Base-by-base conservation (phyloP, 2,113 vertebrate species). In the Micronycteris hirsuta region DNA sequence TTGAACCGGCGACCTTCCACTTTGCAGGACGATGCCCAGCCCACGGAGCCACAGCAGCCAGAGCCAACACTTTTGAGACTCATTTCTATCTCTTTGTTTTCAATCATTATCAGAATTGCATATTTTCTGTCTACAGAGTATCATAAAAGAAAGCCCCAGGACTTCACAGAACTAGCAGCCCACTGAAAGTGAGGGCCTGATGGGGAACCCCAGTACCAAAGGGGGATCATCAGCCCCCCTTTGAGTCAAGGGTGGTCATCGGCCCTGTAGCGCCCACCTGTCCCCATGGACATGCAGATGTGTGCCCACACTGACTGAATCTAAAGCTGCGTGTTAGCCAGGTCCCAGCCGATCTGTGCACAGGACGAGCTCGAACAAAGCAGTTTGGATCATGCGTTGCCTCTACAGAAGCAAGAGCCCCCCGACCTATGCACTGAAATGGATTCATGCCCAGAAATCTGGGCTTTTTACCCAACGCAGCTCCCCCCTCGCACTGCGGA, bases 151-250 rank as follows among this genome's bases (percentile, higher is more conserved):
- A 61, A 80, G 14, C 33, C 24, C 16, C 33, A 41, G 38, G 26
- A 26, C 19, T 7, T 47, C 26, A 26, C 5, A 47, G 4, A 8
- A 22, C 13, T 7, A 3, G 7, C 9, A 33, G 63, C 33, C 6
- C 4, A 33, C 24, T 11, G 33, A 22, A 5, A 22, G 61, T 24
- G 61, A 81, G 52, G 0, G 10, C 74, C 41, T 15, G 10, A 2
- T 0, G 43, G 24, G 8, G 33, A 38, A 16, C 1, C 41, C 83
- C 38, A 7, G 0, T 3, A 0, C 12, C 33, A 0, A 9, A 16
- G 41, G 31, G 4, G 8, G n/a, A n/a, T n/a, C n/a, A n/a, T n/a
- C n/a, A n/a, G n/a, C n/a, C n/a, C n/a, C n/a, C n/a, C n/a, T n/a
- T n/a, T n/a, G n/a, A n/a, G n/a, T n/a, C 20, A 49, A 31, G 49